Conservation (phyloP, 2,888 invertebrate species). For the Orthosia incerta region DNA sequence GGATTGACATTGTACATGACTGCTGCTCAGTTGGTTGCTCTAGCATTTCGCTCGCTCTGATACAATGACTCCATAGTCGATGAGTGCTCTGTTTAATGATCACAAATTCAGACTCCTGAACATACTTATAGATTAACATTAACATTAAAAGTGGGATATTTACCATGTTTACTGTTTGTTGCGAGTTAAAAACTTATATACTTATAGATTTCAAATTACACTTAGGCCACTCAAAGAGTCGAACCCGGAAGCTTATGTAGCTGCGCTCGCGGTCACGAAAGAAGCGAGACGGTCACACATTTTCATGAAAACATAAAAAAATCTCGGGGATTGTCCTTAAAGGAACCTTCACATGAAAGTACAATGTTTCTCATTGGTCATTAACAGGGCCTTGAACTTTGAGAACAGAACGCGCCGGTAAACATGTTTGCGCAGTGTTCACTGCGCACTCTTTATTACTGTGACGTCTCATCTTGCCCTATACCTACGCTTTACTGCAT, state of each 20-base stretch:
- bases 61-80: no score
- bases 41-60: background rate
- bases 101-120: background rate
- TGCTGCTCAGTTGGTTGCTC: background rate
- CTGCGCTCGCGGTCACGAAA: background rate
- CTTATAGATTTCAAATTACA: background rate
- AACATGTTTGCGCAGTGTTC: slow-evolving; percentile 88
- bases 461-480: slow-evolving; percentile 80
- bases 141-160: no score
- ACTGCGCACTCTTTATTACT: slow-evolving; percentile 85
- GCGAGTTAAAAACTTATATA: no score
- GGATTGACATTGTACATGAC: no score
- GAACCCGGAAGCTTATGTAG: background rate
- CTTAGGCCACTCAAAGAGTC: background rate
- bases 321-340: slow-evolving; percentile 38
- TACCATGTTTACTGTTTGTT: no score
- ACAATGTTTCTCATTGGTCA: slow-evolving; percentile 79
- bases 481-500: slow-evolving; percentile 59
- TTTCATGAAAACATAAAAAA: slow-evolving; percentile 24
- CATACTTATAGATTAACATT: background rate
- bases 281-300: background rate
- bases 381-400: slow-evolving; percentile 89
- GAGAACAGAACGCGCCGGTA: slow-evolving; percentile 81
- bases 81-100: background rate
- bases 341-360: slow-evolving; percentile 74